Base-by-base conservation (phyloP, 1,140 invertebrate species). In the Riptortus pedestris region DNA sequence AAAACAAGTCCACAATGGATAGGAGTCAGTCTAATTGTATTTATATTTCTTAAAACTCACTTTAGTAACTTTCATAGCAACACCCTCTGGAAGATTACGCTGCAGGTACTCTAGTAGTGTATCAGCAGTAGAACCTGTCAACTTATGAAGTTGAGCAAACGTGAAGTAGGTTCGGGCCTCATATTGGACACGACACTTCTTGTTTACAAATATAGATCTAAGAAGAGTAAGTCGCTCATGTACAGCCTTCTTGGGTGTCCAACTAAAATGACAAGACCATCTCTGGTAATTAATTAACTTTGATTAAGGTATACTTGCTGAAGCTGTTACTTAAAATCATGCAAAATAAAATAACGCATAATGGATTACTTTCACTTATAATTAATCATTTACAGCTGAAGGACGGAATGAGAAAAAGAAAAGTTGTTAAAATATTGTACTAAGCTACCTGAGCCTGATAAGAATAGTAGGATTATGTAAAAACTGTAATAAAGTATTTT, bases 21-120 rank as follows among this genome's bases (percentile, higher is more conserved):
- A n/a, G n/a, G n/a, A n/a, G n/a, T n/a, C n/a, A n/a, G n/a, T n/a
- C n/a, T n/a, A n/a, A n/a, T n/a, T n/a, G n/a, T n/a, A 63, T 62
- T 14, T 51, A 51, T n/a, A n/a, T n/a, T n/a, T n/a, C n/a, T n/a
- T 38, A 48, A 64, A 60, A 67, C 64, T 70, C 71, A 88, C 85
- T 80, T 88, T 93, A 14, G 91, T 91, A 3, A 95, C 88, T 82
- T 95, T 96, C 77, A 99, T 84, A 20, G 90, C 89, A 57, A 98
- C 89, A 62, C 96, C 95, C 82, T 98, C 96, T 0, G 96, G 96
- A 66, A 98, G 79, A 81, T 98, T 98, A 68, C 96, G 80, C 74
- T 99, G 83, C 63, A 98, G 86, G 75, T 99, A 99, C 76, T 99
- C 96, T 28, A 99, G 76, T 74, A 91, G 93, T 22, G 96, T 98